phyloP scores from a whole-genome alignment of 2,888 invertebrate genomes.

The Ochropleura leucogaster region DNA sequence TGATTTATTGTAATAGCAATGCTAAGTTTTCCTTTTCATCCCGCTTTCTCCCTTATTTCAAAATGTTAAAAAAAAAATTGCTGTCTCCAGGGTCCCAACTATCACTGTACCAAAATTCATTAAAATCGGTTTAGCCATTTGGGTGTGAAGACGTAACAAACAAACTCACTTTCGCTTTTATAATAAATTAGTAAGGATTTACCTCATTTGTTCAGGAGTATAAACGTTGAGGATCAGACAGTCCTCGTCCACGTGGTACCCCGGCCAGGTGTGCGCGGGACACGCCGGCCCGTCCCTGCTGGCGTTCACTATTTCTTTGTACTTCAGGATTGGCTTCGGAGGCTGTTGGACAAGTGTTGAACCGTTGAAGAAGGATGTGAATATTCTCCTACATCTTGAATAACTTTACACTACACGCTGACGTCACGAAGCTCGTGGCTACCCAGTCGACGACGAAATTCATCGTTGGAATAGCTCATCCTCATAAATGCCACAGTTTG shows the following conservation, averaged over 20 bases:
- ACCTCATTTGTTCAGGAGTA: slow-evolving; percentile 73
- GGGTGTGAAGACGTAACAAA: too few species aligned
- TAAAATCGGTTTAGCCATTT: too few species aligned
- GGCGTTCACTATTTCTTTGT: slow-evolving; percentile 89
- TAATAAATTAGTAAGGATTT: too few species aligned
- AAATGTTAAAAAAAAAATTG: too few species aligned
- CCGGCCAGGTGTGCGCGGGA: slow-evolving; percentile 81
- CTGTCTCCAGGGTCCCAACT: too few species aligned
- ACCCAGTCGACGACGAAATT: background rate
- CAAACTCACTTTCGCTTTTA: too few species aligned
- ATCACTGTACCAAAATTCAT: too few species aligned
- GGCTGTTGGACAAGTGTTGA: slow-evolving; percentile 75
- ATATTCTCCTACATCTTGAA: background rate
- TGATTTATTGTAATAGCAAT: too few species aligned
- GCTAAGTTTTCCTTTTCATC: too few species aligned
- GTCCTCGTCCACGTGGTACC: slow-evolving; percentile 89
- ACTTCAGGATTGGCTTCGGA: slow-evolving; percentile 86
- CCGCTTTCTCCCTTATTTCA: too few species aligned
- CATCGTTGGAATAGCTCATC: background rate
- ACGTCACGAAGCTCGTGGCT: background rate
- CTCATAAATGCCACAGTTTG: background rate
- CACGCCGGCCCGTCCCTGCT: slow-evolving; percentile 91
- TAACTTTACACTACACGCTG: background rate
- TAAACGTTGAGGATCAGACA: slow-evolving; percentile 92
- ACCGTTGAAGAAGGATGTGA: background rate